Percentiles rank a stretch among this genome's conserved stretches.
These are phyloP conservation scores for Helicoverpa zea DNA, from an alignment of 1,140 invertebrate species.

Conservation along the genomic window DNA sequence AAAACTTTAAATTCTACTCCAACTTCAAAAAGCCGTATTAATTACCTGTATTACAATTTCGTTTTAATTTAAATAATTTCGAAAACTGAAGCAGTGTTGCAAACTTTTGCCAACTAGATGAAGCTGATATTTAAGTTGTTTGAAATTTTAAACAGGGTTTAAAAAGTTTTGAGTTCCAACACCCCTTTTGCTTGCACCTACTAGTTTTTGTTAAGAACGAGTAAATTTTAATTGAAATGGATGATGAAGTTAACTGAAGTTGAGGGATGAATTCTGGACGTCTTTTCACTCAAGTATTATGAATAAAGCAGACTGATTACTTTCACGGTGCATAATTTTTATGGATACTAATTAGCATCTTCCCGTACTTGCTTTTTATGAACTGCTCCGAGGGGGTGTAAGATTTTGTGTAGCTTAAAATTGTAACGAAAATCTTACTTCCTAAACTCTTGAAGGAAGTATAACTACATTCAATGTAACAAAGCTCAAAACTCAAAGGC, in stretches of 20 bases:
- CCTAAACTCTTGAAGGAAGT: neutral
- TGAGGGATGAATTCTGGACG: conserved; percentile 5
- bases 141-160: conserved; percentile 43
- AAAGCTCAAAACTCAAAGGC: neutral
- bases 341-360: no score
- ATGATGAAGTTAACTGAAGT: conserved; percentile 31
- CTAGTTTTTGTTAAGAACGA: conserved; percentile 35
- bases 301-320: neutral
- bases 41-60: conserved; percentile 23
- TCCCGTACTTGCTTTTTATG: no score
- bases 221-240: conserved; percentile 41
- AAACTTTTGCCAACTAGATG: conserved; percentile 30
- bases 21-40: neutral
- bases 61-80: conserved; percentile 34
- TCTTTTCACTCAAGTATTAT: conserved; percentile 14
- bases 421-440: conserved; percentile 11
- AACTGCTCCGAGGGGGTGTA: no score
- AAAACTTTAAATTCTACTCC: neutral
- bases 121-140: conserved; percentile 35
- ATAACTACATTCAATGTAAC: neutral
- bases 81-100: neutral
- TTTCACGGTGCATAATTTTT: neutral
- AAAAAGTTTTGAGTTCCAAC: conserved; percentile 37
- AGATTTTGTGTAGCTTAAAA: neutral
- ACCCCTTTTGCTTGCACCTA: conserved; percentile 35